Evolutionary conservation across 2,113 vertebrate species (phyloP), one percentile per base, ranked within the genome.

Genomic region (Ancistrus triradiatus): DNA sequence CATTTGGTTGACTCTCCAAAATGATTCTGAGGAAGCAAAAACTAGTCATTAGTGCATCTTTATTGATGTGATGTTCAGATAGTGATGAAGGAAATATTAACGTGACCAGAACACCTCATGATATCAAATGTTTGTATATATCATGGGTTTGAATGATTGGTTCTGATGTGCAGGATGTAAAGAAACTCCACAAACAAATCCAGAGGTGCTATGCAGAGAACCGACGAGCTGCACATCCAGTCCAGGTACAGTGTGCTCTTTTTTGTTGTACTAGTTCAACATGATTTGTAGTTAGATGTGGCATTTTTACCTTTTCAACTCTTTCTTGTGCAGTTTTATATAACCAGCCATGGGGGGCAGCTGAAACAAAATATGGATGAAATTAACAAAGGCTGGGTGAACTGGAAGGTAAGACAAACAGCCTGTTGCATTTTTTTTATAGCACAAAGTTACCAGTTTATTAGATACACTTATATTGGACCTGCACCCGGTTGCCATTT

Each of bases 331-430:
- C 81, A 99, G 96, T 91, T 97, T 77, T 93, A 91, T 66, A 82
- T 99, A 58, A 96, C 95, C 1, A 98, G 95, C 61, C 90, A 97
- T 0, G 92, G 91, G 1, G 95, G 94, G 27, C 94, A 96, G 74
- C 63, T 98, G 80, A 96, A 92, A 72, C 89, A 88, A 78, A 94
- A 91, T 79, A 93, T 99, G 95, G 91, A 98, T 7, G 93, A 94
- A 73, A 94, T 90, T 66, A 94, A 99, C 82, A 91, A 90, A 89
- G 96, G 96, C 78, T 99, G 94, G 94, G 84, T 97, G 7, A 97
- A 98, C 80, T 98, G 96, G 96, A 99, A 97, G 92, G 96, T 97
- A 78, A 77, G 53, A n/a, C n/a, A n/a, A n/a, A n/a, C n/a, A n/a
- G n/a, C n/a, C n/a, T n/a, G n/a, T n/a, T n/a, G n/a, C n/a, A n/a